Evolutionary conservation across 2,888 invertebrate species (phyloP), one percentile per base, ranked within the genome.

Genomic region (Drosophila infuscata): DNA sequence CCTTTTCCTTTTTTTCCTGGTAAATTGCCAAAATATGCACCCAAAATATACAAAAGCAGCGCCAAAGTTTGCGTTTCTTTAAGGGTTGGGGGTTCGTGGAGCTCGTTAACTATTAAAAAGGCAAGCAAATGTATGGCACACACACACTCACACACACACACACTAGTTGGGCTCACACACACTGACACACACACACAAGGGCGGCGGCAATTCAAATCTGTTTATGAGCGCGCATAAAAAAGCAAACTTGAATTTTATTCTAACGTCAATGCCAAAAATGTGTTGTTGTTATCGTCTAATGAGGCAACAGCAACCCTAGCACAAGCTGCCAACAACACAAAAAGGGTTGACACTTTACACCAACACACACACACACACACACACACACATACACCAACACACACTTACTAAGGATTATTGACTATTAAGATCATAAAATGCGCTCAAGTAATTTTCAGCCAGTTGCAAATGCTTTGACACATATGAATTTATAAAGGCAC

Each of bases 171-270:
- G 58, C 58, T 20, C 46, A 66, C 60, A 54, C 49, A 52, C 54
- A 29, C 65, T 38, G n/a, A 43, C 17, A 29, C 56, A 29, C 49
- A 25, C 49, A 54, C 58, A 57, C 20, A 35, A 35, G 36, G 30
- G 29, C 12, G 53, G 32, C 30, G 73, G 83, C 86, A 90, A 91
- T 91, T 89, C 84, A 90, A 91, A 90, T 89, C 90, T 87, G 81
- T 92, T 92, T 92, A 92, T 89, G 92, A 83, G 91, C 91, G 75
- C 72, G 70, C 91, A 91, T 92, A 91, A 92, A 92, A 91, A 88
- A 89, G 32, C 57, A 91, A 91, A 90, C 84, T 85, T 83, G 79
- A 85, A 79, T 91, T 92, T 92, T 92, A 92, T 91, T 91, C 70
- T 43, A 64, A 67, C 75, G 70, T 81, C 70, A 79, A 82, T 70